These are phyloP conservation scores for Platycnemis pennipes DNA, from an alignment of 2,888 invertebrate species.

Conservation along the genomic window DNA sequence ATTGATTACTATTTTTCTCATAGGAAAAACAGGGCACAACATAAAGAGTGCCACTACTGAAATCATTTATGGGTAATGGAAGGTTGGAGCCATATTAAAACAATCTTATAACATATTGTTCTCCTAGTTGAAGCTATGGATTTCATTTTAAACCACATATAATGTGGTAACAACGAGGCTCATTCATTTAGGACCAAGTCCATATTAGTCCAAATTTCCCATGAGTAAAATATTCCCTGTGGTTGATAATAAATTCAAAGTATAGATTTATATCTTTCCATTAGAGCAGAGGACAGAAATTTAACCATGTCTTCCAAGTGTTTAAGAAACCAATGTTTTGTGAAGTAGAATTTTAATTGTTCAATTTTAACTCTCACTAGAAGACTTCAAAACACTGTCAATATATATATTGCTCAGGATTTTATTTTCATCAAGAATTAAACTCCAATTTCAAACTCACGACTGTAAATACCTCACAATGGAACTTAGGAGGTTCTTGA, in stretches of 20 bases:
- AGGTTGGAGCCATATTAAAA: not conserved
- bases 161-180: not conserved
- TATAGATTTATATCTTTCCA: conserved; percentile 57
- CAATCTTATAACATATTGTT: conserved; percentile 10
- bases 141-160: conserved; percentile 6
- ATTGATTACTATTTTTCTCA: conserved; percentile 33
- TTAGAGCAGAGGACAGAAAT: conserved; percentile 49
- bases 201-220: conserved; percentile 30
- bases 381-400: conserved; percentile 48
- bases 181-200: conserved; percentile 40
- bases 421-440: conserved; percentile 41
- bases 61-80: conserved; percentile 14
- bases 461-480: conserved; percentile 61
- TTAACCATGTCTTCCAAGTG: conserved; percentile 60
- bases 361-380: not conserved
- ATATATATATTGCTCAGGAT: conserved; percentile 62
- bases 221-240: conserved; percentile 11
- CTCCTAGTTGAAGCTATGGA: not conserved
- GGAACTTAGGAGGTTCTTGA: conserved; percentile 30
- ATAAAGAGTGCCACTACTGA: not conserved
- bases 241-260: conserved; percentile 34
- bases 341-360: conserved; percentile 15
- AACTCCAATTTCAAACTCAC: conserved; percentile 32
- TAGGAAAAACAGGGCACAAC: conserved; percentile 10
- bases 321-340: conserved; percentile 34